Percentiles rank a stretch among this genome's conserved stretches.
Conservation (phyloP, 2,888 invertebrate species). For the Dryadula phaetusa region DNA sequence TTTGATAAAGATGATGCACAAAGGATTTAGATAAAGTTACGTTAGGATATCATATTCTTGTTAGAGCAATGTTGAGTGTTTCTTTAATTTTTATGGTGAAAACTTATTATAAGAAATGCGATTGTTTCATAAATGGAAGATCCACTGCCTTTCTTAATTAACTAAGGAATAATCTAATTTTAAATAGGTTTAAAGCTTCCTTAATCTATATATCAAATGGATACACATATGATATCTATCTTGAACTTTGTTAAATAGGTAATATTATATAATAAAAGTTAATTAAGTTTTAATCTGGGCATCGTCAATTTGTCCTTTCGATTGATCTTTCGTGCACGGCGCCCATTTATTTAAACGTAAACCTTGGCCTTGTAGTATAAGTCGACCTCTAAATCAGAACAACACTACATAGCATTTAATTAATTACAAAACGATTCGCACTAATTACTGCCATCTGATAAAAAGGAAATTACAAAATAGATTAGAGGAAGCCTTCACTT, state of each 20-base stretch:
- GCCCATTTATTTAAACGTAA: conserved; percentile 29
- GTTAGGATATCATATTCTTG: not conserved
- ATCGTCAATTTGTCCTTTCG: conserved; percentile 27
- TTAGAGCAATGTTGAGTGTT: not conserved
- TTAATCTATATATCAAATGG: no score
- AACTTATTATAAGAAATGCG: not conserved
- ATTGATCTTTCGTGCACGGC: conserved; percentile 37
- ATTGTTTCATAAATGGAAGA: not conserved
- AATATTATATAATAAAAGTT: no score
- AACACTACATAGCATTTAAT: conserved; percentile 33
- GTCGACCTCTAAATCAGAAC: conserved; percentile 38
- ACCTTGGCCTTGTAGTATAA: conserved; percentile 45
- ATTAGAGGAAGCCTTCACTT: conserved; percentile 43
- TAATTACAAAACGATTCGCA: conserved; percentile 45
- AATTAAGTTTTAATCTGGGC: conserved; percentile 24
- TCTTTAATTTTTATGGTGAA: not conserved
- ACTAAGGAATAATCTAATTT: not conserved
- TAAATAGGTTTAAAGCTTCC: not conserved
- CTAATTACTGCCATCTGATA: conserved; percentile 49
- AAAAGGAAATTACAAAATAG: conserved; percentile 46
- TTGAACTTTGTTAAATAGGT: no score
- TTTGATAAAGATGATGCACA: not conserved
- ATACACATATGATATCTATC: no score
- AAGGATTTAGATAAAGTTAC: not conserved
- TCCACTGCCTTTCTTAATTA: not conserved